A percentile compares a stretch with the other conserved stretches of the same genome.
Evolutionary conservation across 1,140 invertebrate genomes (phyloP).

Genomic region (Drosophila equinoxialis): DNA sequence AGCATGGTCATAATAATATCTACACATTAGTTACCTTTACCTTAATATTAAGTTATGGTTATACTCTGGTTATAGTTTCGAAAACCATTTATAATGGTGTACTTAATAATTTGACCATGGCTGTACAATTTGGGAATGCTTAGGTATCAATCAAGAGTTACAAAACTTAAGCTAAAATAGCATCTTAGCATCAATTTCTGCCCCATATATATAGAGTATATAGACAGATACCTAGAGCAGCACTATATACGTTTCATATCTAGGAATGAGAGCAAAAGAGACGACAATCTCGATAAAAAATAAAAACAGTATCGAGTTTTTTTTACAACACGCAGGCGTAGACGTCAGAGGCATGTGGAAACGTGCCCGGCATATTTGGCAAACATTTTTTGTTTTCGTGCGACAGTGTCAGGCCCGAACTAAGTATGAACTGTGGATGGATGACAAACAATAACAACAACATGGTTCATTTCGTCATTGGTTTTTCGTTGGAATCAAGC

Average conservation of each 20-base stretch:
- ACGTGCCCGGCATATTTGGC: conserved; percentile 65
- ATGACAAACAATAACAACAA: conserved; percentile 38
- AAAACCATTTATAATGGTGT: too few relatives aligned
- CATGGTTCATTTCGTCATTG: conserved; percentile 42
- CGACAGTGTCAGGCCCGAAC: conserved; percentile 34
- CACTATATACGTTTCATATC: neutral
- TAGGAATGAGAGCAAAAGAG: conserved; percentile 15
- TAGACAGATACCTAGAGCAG: neutral
- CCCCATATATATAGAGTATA: too few relatives aligned
- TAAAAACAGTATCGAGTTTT: conserved; percentile 15
- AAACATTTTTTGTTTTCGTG: conserved; percentile 46
- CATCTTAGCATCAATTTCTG: too few relatives aligned
- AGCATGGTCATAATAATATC: too few relatives aligned
- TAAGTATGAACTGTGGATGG: conserved; percentile 27
- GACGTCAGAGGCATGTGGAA: conserved; percentile 61
- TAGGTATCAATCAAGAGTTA: too few relatives aligned
- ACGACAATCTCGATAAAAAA: neutral
- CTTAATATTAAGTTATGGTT: too few relatives aligned
- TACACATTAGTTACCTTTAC: too few relatives aligned
- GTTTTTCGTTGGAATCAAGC: conserved; percentile 48
- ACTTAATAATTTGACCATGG: too few relatives aligned
- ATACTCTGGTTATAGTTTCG: too few relatives aligned
- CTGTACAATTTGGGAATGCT: too few relatives aligned
- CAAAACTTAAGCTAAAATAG: too few relatives aligned
- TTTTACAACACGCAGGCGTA: conserved; percentile 68